Evolutionary conservation across 2,797 vertebrate species (phyloP).

Genomic region (Lithobates sylvaticus): DNA sequence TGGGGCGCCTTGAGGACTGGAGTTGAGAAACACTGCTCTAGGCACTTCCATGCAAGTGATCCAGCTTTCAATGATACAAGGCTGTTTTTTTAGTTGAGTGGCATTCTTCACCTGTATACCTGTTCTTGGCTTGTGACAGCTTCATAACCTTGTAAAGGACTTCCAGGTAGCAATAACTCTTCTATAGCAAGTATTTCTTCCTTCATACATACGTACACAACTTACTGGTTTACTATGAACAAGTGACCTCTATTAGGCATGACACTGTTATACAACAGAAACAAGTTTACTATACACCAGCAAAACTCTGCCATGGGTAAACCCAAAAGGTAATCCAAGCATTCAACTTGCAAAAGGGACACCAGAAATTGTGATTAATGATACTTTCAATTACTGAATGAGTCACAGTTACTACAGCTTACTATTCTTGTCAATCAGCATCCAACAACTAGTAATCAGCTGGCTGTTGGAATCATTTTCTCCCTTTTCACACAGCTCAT

Average conservation of each 20-base stretch:
- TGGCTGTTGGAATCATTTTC: too few relatives aligned
- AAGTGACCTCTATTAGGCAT: constrained; percentile 1
- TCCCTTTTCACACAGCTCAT: not conserved
- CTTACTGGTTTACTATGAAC: not conserved
- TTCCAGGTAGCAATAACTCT: not conserved
- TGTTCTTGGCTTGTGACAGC: not conserved
- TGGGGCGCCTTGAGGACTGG: too few relatives aligned
- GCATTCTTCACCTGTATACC: not conserved
- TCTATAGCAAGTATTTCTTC: not conserved
- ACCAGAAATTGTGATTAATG: not conserved
- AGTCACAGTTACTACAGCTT: not conserved
- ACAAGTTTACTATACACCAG: not conserved
- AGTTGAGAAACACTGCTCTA: too few relatives aligned
- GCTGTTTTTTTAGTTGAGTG: not conserved
- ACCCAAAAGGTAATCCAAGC: not conserved
- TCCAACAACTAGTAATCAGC: not conserved
- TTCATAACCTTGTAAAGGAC: not conserved
- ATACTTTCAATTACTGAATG: not conserved
- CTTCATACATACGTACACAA: not conserved
- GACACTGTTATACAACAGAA: not conserved
- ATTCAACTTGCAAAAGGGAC: not conserved
- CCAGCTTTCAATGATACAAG: not conserved
- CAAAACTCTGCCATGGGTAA: not conserved
- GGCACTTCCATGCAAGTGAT: too few relatives aligned
- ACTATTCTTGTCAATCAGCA: not conserved